Percentiles rank a stretch among this genome's conserved stretches.
Evolutionary conservation across 2,888 invertebrate species (phyloP).

Genomic region (Eupsilia transversa): DNA sequence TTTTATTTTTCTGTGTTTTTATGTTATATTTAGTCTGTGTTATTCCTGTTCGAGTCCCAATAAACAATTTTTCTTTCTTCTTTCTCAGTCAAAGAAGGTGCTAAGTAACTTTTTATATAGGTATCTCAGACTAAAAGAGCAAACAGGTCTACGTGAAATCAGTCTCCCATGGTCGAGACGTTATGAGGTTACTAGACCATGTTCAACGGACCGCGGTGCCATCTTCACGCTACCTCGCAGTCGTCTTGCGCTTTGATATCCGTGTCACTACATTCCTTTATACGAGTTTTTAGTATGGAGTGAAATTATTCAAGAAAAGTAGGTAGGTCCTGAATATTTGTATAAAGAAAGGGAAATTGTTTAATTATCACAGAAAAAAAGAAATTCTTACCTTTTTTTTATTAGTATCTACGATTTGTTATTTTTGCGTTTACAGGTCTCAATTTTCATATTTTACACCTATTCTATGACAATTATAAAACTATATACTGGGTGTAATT

Average conservation of each 20-base stretch:
- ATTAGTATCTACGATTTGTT: not conserved
- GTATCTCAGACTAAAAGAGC: not conserved
- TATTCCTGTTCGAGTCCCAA: not conserved
- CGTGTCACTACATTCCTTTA: constrained; percentile 26
- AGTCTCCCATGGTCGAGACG: constrained; percentile 6
- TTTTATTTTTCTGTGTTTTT: not conserved
- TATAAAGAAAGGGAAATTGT: not conserved
- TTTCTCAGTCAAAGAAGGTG: not conserved
- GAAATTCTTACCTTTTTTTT: no score
- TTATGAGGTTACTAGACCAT: constrained; percentile 42
- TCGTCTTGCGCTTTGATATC: constrained; percentile 22
- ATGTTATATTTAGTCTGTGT: not conserved
- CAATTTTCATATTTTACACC: not conserved
- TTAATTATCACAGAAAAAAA: not conserved
- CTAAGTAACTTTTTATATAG: no score
- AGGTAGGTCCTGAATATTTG: not conserved
- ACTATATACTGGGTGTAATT: no score
- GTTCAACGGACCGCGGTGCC: constrained; percentile 33
- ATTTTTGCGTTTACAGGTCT: not conserved
- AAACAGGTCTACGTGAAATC: constrained; percentile 5
- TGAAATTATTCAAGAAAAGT: not conserved
- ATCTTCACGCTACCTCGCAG: constrained; percentile 19
- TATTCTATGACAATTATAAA: not conserved
- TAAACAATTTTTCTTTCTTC: not conserved
- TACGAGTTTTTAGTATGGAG: not conserved